phyloP scores from a whole-genome alignment of 2,113 vertebrate species.

The Gymnogyps californianus region DNA sequence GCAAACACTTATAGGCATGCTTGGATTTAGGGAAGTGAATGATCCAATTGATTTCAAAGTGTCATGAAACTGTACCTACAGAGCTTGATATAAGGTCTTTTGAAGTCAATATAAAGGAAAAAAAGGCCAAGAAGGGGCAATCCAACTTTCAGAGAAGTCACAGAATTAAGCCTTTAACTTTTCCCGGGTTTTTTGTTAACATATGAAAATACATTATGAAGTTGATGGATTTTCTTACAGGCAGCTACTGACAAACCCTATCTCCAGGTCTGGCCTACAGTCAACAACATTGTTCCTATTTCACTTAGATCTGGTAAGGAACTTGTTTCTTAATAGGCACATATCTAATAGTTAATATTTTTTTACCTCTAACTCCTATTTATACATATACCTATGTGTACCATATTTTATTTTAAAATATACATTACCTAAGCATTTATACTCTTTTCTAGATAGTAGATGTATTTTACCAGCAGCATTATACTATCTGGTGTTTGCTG shows the following conservation, averaged over 20 bases:
- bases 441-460: background rate
- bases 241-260: background rate
- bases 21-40: background rate
- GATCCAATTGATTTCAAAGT: background rate
- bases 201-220: background rate
- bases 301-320: background rate
- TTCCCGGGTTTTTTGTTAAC: background rate
- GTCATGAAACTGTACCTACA: background rate
- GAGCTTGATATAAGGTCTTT: background rate
- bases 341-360: background rate
- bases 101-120: background rate
- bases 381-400: background rate
- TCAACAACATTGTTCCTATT: background rate
- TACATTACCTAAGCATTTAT: background rate
- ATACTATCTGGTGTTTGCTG: background rate
- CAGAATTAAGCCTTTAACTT: background rate
- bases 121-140: background rate
- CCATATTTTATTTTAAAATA: background rate
- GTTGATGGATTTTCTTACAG: background rate
- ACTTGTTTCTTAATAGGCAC: background rate
- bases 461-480: background rate
- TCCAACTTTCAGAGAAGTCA: background rate
- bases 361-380: background rate
- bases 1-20: background rate
- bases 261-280: background rate